A percentile compares a stretch with the other conserved stretches of the same genome.
Conservation (phyloP, 2,888 invertebrate species). For the Strigamia transsilvanica region DNA sequence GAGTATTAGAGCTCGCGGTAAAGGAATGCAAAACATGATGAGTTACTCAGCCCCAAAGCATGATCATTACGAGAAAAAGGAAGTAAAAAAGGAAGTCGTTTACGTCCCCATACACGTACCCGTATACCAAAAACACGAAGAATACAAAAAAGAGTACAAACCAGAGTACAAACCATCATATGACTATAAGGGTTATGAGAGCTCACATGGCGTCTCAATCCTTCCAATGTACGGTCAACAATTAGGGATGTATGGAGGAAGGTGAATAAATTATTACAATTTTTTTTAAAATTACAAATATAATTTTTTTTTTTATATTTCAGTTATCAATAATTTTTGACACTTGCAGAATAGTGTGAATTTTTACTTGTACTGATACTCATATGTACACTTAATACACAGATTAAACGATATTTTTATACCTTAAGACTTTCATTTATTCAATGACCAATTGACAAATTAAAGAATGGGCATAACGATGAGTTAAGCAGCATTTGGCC, state of each 20-base stretch:
- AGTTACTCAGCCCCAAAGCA: not conserved
- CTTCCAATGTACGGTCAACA: not conserved
- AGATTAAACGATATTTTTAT: no score
- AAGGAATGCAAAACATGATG: slow-evolving; percentile 41
- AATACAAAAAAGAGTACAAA: not conserved
- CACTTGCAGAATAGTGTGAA: not conserved
- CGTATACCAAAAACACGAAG: not conserved
- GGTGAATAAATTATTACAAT: not conserved
- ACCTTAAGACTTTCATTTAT: no score
- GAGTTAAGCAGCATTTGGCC: no score
- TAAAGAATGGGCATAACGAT: no score
- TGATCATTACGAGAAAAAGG: slow-evolving; percentile 17
- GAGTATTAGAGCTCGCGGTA: slow-evolving; percentile 26
- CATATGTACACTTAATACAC: no score
- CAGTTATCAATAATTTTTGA: not conserved
- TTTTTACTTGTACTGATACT: not conserved
- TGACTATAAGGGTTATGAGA: not conserved
- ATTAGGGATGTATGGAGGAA: not conserved
- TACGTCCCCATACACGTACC: not conserved
- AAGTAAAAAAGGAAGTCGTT: not conserved
- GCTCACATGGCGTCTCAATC: not conserved
- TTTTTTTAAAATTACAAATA: not conserved
- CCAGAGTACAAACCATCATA: not conserved
- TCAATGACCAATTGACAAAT: no score
- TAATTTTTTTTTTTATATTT: not conserved